These are phyloP conservation scores for Lobophora halterata DNA, from an alignment of 2,888 invertebrate species.

Conservation along the genomic window DNA sequence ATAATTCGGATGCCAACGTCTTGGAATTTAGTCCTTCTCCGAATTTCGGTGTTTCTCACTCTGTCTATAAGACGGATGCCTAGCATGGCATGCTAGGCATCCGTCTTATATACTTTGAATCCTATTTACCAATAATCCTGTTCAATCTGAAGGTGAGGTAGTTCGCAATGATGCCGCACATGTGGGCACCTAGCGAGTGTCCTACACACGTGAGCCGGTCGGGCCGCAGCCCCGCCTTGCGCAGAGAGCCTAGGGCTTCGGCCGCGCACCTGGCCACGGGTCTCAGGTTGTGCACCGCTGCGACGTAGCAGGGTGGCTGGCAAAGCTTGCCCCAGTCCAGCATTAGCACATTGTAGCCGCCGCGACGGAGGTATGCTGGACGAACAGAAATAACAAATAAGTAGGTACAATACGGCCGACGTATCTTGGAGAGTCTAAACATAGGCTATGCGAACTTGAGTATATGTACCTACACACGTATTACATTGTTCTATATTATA, in stretches of 20 bases:
- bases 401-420: too few species aligned
- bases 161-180: constrained; percentile 88
- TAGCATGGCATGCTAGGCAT: too few species aligned
- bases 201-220: constrained; percentile 87
- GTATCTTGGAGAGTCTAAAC: too few species aligned
- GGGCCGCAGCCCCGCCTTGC: constrained; percentile 84
- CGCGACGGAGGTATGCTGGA: constrained; percentile 86
- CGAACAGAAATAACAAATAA: not conserved
- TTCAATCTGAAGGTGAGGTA: constrained; percentile 86
- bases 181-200: constrained; percentile 88
- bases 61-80: too few species aligned
- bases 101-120: too few species aligned
- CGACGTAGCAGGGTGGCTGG: constrained; percentile 86
- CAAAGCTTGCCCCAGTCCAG: constrained; percentile 88
- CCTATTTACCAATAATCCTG: constrained; percentile 83
- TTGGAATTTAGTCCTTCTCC: too few species aligned
- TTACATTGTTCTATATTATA: too few species aligned
- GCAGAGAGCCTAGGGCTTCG: constrained; percentile 81
- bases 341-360: constrained; percentile 88
- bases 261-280: constrained; percentile 87
- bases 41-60: too few species aligned
- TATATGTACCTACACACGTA: too few species aligned
- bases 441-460: too few species aligned
- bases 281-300: constrained; percentile 87
- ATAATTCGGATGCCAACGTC: too few species aligned